These are phyloP conservation scores for Euplagia quadripunctaria DNA, from an alignment of 2,888 invertebrate species.

Conservation along the genomic window DNA sequence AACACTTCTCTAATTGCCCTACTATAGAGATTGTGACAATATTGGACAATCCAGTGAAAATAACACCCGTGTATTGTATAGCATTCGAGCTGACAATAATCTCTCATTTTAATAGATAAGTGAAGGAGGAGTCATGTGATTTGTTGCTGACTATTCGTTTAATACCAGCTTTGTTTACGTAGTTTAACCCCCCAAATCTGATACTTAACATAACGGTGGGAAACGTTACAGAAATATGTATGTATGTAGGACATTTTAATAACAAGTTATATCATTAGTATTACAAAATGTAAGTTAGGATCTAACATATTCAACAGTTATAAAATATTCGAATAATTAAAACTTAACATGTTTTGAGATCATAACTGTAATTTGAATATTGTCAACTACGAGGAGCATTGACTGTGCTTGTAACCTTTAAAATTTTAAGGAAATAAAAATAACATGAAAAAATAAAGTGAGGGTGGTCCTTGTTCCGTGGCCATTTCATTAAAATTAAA, in stretches of 20 bases:
- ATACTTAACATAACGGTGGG: conserved; percentile 32
- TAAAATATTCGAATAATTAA: conserved; percentile 26
- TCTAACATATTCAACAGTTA: too few relatives aligned
- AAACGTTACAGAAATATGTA: conserved; percentile 31
- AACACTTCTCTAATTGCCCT: conserved; percentile 85
- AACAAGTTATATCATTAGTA: not conserved
- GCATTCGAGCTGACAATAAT: conserved; percentile 79
- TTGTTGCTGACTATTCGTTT: conserved; percentile 66
- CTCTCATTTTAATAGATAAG: conserved; percentile 87
- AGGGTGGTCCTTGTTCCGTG: conserved; percentile 60
- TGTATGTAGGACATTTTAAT: not conserved
- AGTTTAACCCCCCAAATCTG: conserved; percentile 41
- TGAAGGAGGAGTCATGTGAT: conserved; percentile 82
- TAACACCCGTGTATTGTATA: conserved; percentile 79
- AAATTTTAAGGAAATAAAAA: conserved; percentile 52
- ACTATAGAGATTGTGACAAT: conserved; percentile 84
- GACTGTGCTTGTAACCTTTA: conserved; percentile 20
- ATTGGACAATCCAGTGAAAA: conserved; percentile 87
- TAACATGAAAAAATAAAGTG: conserved; percentile 63
- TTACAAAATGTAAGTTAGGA: too few relatives aligned
- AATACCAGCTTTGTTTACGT: conserved; percentile 56
- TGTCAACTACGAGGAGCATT: not conserved
- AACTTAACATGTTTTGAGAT: conserved; percentile 18
- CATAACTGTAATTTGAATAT: conserved; percentile 5
- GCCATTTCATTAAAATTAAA: conserved; percentile 79